These are phyloP conservation scores for Pachycephus smyrnensis DNA, from an alignment of 2,888 invertebrate species.

Conservation along the genomic window DNA sequence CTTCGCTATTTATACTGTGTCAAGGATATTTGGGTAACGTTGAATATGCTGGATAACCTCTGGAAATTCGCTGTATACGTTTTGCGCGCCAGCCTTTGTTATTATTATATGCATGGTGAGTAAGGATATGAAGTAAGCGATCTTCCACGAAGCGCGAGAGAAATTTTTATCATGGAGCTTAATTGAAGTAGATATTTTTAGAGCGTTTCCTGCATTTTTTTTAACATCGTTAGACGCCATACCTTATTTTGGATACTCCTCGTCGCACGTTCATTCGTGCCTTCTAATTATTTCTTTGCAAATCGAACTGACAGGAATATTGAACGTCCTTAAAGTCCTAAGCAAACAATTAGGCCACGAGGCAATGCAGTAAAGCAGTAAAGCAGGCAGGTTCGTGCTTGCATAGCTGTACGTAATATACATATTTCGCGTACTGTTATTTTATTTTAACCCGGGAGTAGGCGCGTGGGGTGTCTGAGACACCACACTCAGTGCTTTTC, in stretches of 20 bases:
- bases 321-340: neutral
- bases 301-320: neutral
- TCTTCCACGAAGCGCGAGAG: neutral
- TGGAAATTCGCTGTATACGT: neutral
- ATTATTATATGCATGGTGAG: neutral
- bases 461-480: no score
- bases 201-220: neutral
- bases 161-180: neutral
- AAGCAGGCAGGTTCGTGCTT: neutral
- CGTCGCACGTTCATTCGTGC: neutral
- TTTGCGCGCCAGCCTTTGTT: neutral
- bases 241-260: neutral
- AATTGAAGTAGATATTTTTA: neutral
- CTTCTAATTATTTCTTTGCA: neutral
- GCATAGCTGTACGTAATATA: neutral
- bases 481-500: no score
- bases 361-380: neutral
- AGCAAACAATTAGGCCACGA: neutral
- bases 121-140: neutral
- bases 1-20: neutral
- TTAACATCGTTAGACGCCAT: neutral
- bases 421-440: neutral
- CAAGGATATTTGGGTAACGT: neutral
- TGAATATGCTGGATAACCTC: neutral
- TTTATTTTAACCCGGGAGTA: no score